phyloP scores from a whole-genome alignment of 1,140 invertebrate species.

The Drosophila sechellia region DNA sequence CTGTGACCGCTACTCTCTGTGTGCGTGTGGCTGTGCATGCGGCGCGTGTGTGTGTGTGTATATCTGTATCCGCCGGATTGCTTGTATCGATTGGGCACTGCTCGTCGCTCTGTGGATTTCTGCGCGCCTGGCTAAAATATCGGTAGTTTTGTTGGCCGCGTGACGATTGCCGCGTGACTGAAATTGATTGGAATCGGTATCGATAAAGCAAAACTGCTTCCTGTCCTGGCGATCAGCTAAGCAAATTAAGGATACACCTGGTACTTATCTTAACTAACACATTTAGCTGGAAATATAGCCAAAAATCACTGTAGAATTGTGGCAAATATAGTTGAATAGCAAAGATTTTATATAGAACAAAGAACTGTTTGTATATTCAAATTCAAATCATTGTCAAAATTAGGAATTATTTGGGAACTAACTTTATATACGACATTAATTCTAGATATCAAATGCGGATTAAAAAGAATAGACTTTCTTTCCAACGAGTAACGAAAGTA shows the following conservation, averaged over 20 bases:
- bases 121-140: slow-evolving; percentile 70
- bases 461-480: too few relatives aligned
- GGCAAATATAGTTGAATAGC: background rate
- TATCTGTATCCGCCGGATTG: slow-evolving; percentile 52
- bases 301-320: background rate
- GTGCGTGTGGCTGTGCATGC: slow-evolving; percentile 4
- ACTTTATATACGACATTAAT: too few relatives aligned
- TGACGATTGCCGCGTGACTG: slow-evolving; percentile 72
- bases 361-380: too few relatives aligned
- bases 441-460: too few relatives aligned
- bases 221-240: slow-evolving; percentile 3
- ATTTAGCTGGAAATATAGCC: background rate
- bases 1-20: slow-evolving; percentile 8
- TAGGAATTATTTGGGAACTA: too few relatives aligned
- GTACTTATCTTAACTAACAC: background rate
- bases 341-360: too few relatives aligned
- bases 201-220: slow-evolving; percentile 38
- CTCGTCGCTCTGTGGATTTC: slow-evolving; percentile 8
- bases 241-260: background rate
- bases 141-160: slow-evolving; percentile 81
- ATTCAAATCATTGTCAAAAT: too few relatives aligned
- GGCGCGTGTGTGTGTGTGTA: slow-evolving; percentile 6
- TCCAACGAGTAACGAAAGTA: too few relatives aligned
- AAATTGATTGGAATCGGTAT: slow-evolving; percentile 72
- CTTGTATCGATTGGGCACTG: slow-evolving; percentile 58